Conservation (phyloP, 2,113 vertebrate genomes). For the Morone chrysops region DNA sequence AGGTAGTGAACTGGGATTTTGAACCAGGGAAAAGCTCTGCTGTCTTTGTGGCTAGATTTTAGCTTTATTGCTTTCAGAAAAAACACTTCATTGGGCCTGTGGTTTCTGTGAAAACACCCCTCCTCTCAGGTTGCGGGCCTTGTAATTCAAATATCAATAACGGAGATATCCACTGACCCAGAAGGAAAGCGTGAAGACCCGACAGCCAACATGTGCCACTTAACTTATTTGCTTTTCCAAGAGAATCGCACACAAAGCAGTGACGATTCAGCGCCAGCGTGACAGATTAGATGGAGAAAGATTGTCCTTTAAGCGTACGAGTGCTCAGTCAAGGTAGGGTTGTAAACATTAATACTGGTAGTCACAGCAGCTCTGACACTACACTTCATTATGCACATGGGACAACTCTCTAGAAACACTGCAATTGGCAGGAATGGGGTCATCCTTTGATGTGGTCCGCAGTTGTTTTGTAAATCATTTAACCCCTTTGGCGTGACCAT, state of each 20-base stretch:
- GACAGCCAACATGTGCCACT: slow-evolving; percentile 29
- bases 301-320: not conserved
- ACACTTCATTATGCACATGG: not conserved
- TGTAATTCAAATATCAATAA: slow-evolving; percentile 59
- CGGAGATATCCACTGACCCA: slow-evolving; percentile 16
- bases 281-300: not conserved
- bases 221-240: slow-evolving; percentile 14
- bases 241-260: not conserved
- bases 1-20: not conserved
- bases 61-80: slow-evolving; percentile 10
- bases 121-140: slow-evolving; percentile 35
- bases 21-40: not conserved
- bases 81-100: slow-evolving; percentile 27
- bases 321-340: not conserved
- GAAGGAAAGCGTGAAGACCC: slow-evolving; percentile 10
- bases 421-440: not conserved
- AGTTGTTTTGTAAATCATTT: slow-evolving; percentile 44
- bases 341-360: not conserved
- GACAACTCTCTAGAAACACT: not conserved
- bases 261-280: not conserved
- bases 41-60: slow-evolving; percentile 9
- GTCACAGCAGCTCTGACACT: slow-evolving; percentile 6
- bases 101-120: slow-evolving; percentile 56
- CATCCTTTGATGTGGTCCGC: not conserved
- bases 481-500: slow-evolving; percentile 7